Percentiles rank a stretch among this genome's conserved stretches.
Conservation (phyloP, 2,113 vertebrate species). For the Noctilio leporinus region DNA sequence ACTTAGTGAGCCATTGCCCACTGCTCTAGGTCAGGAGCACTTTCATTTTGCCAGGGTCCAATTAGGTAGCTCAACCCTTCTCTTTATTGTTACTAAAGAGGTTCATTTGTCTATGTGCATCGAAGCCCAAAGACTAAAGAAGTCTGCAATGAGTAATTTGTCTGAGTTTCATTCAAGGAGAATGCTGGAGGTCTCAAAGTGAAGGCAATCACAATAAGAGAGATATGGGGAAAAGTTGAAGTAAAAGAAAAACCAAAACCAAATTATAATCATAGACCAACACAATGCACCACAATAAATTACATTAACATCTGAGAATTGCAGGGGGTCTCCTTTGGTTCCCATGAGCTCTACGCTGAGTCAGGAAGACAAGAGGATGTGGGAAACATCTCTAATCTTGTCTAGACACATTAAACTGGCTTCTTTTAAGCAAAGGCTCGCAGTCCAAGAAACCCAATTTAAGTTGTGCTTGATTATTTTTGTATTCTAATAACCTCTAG, state of each 20-base stretch:
- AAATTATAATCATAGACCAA: background rate
- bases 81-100: background rate
- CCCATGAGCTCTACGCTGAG: background rate
- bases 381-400: background rate
- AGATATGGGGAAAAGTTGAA: background rate
- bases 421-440: background rate
- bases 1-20: background rate
- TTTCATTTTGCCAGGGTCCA: background rate
- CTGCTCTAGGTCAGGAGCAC: no score
- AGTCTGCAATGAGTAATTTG: background rate
- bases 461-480: slow-evolving; percentile 6
- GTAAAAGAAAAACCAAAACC: background rate
- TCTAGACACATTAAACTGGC: background rate
- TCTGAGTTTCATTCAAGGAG: background rate
- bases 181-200: background rate
- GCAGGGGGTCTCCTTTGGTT: background rate
- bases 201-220: background rate
- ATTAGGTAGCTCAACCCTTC: accelerated
- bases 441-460: slow-evolving; percentile 18
- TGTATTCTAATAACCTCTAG: background rate
- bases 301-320: background rate
- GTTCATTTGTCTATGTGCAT: background rate
- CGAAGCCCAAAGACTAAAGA: background rate
- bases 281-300: no score
- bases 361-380: background rate